These are phyloP conservation scores for Uria lomvia DNA, from an alignment of 2,113 vertebrate genomes.

Conservation along the genomic window DNA sequence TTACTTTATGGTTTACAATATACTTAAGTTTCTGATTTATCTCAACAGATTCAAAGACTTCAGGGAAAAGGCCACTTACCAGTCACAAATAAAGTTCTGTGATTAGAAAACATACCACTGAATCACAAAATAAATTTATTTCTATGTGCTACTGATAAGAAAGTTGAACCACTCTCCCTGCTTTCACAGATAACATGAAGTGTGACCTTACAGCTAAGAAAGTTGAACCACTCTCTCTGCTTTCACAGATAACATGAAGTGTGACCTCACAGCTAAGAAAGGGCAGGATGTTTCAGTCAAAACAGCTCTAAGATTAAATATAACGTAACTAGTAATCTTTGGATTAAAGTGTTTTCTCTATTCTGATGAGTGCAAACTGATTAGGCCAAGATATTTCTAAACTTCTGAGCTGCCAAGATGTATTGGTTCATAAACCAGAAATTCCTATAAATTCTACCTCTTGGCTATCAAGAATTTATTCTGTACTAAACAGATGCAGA, in stretches of 20 bases:
- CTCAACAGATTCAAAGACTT: neutral
- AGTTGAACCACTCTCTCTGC: neutral
- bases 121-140: neutral
- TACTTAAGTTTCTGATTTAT: neutral
- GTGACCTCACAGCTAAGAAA: neutral
- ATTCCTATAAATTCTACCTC: neutral
- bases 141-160: neutral
- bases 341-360: neutral
- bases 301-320: neutral
- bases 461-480: neutral
- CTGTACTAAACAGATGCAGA: neutral
- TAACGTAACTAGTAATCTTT: neutral
- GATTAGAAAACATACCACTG: neutral
- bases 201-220: neutral
- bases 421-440: neutral
- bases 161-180: neutral
- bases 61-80: neutral
- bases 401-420: neutral
- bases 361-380: neutral
- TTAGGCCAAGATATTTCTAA: neutral
- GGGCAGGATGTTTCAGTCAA: neutral
- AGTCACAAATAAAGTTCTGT: neutral
- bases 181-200: neutral
- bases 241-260: neutral
- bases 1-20: neutral